Percentiles rank a stretch among this genome's conserved stretches.
Conservation (phyloP, 2,797 vertebrate species). For the Enteromius paludinosus region DNA sequence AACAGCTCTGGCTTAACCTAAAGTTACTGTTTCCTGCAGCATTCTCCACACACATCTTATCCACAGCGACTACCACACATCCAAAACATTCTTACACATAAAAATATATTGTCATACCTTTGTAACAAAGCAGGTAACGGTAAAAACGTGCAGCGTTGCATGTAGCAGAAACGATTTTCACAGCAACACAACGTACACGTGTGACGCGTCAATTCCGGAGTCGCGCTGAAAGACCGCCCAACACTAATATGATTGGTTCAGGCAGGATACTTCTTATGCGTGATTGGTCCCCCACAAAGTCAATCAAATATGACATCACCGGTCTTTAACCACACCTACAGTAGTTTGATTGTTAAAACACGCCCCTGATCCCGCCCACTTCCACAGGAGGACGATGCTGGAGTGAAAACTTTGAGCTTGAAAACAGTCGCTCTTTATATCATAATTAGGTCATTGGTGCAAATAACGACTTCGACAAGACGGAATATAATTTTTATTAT, state of each 20-base stretch:
- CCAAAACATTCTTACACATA: neutral
- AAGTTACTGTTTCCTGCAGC: neutral
- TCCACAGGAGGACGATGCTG: slow-evolving; percentile 65
- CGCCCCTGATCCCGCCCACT: slow-evolving; percentile 51
- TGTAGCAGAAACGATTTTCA: neutral
- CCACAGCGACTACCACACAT: neutral
- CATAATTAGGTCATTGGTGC: slow-evolving; percentile 54
- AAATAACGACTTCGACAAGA: slow-evolving; percentile 45
- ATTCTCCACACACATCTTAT: neutral
- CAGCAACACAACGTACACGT: slow-evolving; percentile 53
- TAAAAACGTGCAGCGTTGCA: neutral
- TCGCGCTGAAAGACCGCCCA: slow-evolving; percentile 23
- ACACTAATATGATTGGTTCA: neutral
- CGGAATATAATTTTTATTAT: slow-evolving; percentile 57
- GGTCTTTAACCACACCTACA: slow-evolving; percentile 41
- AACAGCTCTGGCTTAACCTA: neutral
- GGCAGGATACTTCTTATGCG: neutral
- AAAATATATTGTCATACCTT: neutral
- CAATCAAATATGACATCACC: slow-evolving; percentile 52
- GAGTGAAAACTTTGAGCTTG: slow-evolving; percentile 69
- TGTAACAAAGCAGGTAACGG: neutral
- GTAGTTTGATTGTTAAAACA: slow-evolving; percentile 52
- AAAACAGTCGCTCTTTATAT: slow-evolving; percentile 61
- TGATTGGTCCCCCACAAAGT: slow-evolving; percentile 53
- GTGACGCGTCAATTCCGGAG: slow-evolving; percentile 70